phyloP scores from a whole-genome alignment of 92 coral and sea anemone genomes.

The Epizoanthus scotinus region DNA sequence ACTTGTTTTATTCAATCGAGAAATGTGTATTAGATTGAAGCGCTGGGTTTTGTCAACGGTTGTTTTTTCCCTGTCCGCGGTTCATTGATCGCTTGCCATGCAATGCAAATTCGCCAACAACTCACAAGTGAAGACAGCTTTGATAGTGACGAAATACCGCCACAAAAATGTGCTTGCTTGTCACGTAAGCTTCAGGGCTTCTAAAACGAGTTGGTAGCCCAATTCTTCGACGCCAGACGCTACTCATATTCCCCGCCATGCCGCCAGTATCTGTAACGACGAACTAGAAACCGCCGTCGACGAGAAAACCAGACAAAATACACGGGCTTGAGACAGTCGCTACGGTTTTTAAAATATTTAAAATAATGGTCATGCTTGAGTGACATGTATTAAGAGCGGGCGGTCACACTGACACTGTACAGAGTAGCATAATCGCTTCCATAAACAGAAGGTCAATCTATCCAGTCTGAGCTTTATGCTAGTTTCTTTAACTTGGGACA shows the following conservation, averaged over 20 bases:
- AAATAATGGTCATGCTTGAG: slow-evolving; percentile 34
- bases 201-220: background rate
- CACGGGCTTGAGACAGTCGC: background rate
- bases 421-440: background rate
- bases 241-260: background rate
- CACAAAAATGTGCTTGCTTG: slow-evolving; percentile 29
- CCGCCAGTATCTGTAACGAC: background rate
- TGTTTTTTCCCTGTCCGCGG: slow-evolving; percentile 12
- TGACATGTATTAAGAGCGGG: slow-evolving; percentile 38
- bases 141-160: slow-evolving; percentile 44
- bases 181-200: slow-evolving; percentile 25
- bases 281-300: background rate
- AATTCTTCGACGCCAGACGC: background rate
- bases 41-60: slow-evolving; percentile 2
- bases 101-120: slow-evolving; percentile 46
- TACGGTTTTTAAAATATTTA: slow-evolving; percentile 17
- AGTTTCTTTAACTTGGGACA: background rate
- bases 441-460: slow-evolving; percentile 36
- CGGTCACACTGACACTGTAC: slow-evolving; percentile 25
- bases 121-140: slow-evolving; percentile 31
- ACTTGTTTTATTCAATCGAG: no score
- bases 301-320: slow-evolving; percentile 36
- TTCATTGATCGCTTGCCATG: slow-evolving; percentile 39
- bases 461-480: background rate
- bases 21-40: no score